Evolutionary conservation across 2,113 vertebrate genomes (phyloP).

Genomic region (Prietella phreatophila): DNA sequence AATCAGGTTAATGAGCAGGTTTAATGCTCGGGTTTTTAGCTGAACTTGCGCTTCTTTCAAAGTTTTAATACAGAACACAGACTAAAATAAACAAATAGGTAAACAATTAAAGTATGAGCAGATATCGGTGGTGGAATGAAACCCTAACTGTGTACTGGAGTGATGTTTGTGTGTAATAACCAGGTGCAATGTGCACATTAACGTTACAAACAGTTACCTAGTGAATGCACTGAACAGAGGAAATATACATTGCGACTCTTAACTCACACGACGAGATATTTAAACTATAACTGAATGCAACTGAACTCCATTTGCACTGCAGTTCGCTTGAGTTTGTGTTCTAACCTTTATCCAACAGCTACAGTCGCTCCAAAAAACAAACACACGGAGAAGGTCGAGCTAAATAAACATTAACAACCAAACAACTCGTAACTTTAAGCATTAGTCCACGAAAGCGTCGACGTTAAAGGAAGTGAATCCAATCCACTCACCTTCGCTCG

Average conservation of each 20-base stretch:
- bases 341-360: background rate
- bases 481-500: slow-evolving; percentile 54
- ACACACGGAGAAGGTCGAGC: background rate
- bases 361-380: background rate
- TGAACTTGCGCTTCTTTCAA: background rate
- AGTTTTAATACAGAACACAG: background rate
- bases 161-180: background rate
- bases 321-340: background rate
- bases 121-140: background rate
- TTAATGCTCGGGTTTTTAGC: background rate
- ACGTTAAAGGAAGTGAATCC: background rate
- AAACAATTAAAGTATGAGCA: background rate
- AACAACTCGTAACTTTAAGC: background rate
- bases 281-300: no score
- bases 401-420: background rate
- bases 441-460: background rate
- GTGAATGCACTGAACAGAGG: background rate
- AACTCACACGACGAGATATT: background rate
- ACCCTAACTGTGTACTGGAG: background rate
- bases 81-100: background rate
- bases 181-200: background rate
- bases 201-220: background rate
- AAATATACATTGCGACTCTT: background rate
- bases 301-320: no score
- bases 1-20: background rate